These are phyloP conservation scores for Neocrepidodera transversa DNA, from an alignment of 2,888 invertebrate genomes.

Conservation along the genomic window DNA sequence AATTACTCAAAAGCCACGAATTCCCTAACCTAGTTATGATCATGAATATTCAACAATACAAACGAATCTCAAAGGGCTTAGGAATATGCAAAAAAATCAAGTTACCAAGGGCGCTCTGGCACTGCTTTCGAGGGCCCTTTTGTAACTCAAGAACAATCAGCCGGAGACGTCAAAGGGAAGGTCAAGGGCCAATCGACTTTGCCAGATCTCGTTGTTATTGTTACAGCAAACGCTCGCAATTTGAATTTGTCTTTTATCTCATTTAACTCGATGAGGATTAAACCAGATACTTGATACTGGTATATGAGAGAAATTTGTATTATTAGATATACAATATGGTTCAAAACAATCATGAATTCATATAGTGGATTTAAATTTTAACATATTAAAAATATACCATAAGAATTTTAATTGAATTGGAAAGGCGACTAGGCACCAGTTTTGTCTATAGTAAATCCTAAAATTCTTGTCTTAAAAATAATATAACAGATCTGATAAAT, in stretches of 20 bases:
- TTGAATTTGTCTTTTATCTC: constrained; percentile 22
- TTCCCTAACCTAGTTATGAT: constrained; percentile 14
- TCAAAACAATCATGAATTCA: too few species aligned
- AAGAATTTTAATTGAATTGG: too few species aligned
- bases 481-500: too few species aligned
- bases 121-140: constrained; percentile 38
- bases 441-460: too few species aligned
- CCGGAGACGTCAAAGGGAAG: constrained; percentile 41
- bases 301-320: not conserved
- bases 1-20: too few species aligned
- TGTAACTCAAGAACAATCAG: constrained; percentile 42
- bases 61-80: constrained; percentile 9
- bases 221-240: constrained; percentile 7
- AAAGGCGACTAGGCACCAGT: too few species aligned
- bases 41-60: constrained; percentile 28
- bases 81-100: constrained; percentile 38
- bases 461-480: too few species aligned
- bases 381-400: too few species aligned
- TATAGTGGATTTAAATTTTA: too few species aligned
- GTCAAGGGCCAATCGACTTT: constrained; percentile 41
- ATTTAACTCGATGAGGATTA: constrained; percentile 20
- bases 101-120: constrained; percentile 31
- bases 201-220: constrained; percentile 32
- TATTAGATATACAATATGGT: too few species aligned
- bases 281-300: constrained; percentile 6